phyloP scores from a whole-genome alignment of 2,797 vertebrate species.

The Alosa sapidissima region DNA sequence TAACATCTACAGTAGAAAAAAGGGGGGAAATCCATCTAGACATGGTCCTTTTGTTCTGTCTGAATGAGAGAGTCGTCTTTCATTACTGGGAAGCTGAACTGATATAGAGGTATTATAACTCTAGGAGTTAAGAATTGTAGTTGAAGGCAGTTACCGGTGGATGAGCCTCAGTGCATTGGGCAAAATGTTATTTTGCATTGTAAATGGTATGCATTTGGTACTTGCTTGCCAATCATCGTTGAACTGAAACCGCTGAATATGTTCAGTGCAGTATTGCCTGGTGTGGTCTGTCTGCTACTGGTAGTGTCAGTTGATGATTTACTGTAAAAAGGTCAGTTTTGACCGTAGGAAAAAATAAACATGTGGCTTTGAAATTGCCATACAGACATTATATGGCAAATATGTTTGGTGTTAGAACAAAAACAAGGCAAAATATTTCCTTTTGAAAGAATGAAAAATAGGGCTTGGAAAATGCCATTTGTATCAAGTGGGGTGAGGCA shows the following conservation, averaged over 20 bases:
- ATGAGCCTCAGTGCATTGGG: neutral
- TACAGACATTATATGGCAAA: too few relatives aligned
- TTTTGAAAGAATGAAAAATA: too few relatives aligned
- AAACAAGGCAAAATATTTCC: too few relatives aligned
- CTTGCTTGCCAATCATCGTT: neutral
- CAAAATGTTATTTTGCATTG: neutral
- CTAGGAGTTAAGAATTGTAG: neutral
- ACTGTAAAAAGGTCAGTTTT: neutral
- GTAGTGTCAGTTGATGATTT: neutral
- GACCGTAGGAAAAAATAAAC: too few relatives aligned
- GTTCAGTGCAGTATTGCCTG: neutral
- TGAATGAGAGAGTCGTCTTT: neutral
- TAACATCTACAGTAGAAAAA: neutral
- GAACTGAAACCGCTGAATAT: neutral
- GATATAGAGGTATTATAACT: neutral
- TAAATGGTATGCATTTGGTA: neutral
- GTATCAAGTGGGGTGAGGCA: too few relatives aligned
- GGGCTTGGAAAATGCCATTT: too few relatives aligned
- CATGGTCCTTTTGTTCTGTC: neutral
- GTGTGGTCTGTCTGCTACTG: neutral
- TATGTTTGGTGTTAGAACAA: too few relatives aligned
- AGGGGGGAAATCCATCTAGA: neutral
- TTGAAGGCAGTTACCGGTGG: neutral
- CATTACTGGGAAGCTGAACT: neutral
- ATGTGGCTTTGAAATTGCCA: too few relatives aligned